Evolutionary conservation across 1,140 invertebrate species (phyloP).

Genomic region (Odontomachus brunneus): DNA sequence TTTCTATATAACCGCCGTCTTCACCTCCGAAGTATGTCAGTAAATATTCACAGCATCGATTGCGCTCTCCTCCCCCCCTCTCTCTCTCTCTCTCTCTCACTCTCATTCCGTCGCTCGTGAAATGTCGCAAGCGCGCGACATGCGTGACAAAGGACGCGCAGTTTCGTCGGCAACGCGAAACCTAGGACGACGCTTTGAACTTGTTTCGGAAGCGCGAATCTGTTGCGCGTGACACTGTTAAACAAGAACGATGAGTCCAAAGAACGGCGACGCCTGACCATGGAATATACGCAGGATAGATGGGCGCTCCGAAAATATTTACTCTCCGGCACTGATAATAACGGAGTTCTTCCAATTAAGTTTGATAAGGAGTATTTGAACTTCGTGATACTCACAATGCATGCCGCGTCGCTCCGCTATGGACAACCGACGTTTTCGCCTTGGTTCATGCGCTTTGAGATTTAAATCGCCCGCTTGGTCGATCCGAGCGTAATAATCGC

Average conservation of each 20-base stretch:
- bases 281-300: slow-evolving; percentile 25
- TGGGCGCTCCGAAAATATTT: slow-evolving; percentile 39
- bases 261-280: slow-evolving; percentile 2
- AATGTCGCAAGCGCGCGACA: slow-evolving; percentile 19
- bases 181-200: slow-evolving; percentile 37
- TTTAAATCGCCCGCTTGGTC: slow-evolving; percentile 7
- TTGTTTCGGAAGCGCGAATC: slow-evolving; percentile 37
- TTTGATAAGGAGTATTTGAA: background rate
- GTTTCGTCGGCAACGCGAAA: slow-evolving; percentile 32
- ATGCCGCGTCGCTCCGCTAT: background rate
- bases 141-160: slow-evolving; percentile 35
- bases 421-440: background rate
- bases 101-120: background rate
- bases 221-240: slow-evolving; percentile 20
- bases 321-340: slow-evolving; percentile 17
- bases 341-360: slow-evolving; percentile 28
- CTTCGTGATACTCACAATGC: background rate
- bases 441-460: background rate
- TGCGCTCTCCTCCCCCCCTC: background rate
- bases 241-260: slow-evolving; percentile 41
- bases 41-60: slow-evolving; percentile 7
- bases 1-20: background rate
- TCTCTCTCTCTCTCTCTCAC: no score
- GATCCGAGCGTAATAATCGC: background rate
- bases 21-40: background rate